Evolutionary conservation across 2,797 vertebrate species (phyloP), one percentile per base, ranked within the genome.

Genomic region (Helostoma temminkii): DNA sequence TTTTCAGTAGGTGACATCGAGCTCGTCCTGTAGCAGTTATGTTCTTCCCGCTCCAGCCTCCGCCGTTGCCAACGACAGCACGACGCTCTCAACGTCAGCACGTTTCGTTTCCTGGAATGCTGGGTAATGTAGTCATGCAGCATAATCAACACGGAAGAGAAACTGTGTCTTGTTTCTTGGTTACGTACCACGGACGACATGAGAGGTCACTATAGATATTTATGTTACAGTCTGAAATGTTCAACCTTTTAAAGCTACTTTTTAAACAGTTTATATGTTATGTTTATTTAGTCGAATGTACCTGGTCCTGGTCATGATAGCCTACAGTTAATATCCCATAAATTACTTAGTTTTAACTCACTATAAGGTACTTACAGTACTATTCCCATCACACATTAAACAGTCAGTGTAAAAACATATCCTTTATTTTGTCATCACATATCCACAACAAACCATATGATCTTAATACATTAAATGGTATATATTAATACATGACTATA

Each of bases 11-110:
- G 50, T 53, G 19, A 1, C 16, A 21, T 1, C 14, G 26, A 47
- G 30, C 0, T 21, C 6, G 30, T 25, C 1, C n/a, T 30, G 15
- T 24, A 3, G 37, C 5, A 34, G 8, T 66, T 53, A 9, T 68
- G 41, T 68, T 42, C 82, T 91, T 94, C 93, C 93, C 93, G 93
- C 93, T 89, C 63, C 82, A 57, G 66, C 28, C 55, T 45, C 88
- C 91, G 91, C 91, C 50, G 88, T 89, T 89, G 78, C 70, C 70
- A 90, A 87, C 78, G 57, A 84, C 80, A 75, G 66, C 77, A 48
- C 28, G 61, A 71, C 57, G 48, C 21, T 25, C 1, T 0, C 61
- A 58, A 89, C 89, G 90, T 89, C 4, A 0, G 18, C 2, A 8
- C 69, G 56, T 66, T 28, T 4, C n/a, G 4, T 15, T 46, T 4